Evolutionary conservation across 2,797 vertebrate genomes (phyloP).

Genomic region (Megaceryle alcyon): DNA sequence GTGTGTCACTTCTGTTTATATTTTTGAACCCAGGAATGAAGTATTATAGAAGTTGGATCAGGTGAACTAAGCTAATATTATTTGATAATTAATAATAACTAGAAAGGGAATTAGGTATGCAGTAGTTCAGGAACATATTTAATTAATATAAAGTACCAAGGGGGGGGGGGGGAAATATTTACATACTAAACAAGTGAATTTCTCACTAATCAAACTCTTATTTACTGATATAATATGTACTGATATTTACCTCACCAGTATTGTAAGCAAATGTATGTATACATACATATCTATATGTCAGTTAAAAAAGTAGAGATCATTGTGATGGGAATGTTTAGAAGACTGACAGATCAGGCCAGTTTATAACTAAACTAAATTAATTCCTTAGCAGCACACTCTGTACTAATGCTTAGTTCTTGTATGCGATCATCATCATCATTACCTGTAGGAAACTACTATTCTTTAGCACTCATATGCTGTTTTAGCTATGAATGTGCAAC

Average conservation of each 20-base stretch:
- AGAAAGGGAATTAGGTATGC: neutral
- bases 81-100: neutral
- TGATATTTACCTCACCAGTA: neutral
- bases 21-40: neutral
- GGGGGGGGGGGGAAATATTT: accelerated
- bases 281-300: neutral
- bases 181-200: neutral
- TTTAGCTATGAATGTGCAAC: neutral
- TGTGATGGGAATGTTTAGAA: neutral
- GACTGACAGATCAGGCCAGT: neutral
- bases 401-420: neutral
- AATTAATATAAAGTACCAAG: neutral
- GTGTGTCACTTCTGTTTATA: neutral
- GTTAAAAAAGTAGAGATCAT: neutral
- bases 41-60: neutral
- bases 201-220: neutral
- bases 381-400: neutral
- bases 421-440: neutral
- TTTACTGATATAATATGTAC: neutral
- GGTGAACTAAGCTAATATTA: neutral
- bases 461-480: neutral
- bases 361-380: neutral
- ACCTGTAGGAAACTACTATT: neutral
- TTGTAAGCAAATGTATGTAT: neutral
- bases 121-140: neutral